A percentile compares a stretch with the other conserved stretches of the same genome.
These are phyloP conservation scores for Anadara kagoshimensis DNA, from an alignment of 1,140 invertebrate genomes.

Conservation along the genomic window DNA sequence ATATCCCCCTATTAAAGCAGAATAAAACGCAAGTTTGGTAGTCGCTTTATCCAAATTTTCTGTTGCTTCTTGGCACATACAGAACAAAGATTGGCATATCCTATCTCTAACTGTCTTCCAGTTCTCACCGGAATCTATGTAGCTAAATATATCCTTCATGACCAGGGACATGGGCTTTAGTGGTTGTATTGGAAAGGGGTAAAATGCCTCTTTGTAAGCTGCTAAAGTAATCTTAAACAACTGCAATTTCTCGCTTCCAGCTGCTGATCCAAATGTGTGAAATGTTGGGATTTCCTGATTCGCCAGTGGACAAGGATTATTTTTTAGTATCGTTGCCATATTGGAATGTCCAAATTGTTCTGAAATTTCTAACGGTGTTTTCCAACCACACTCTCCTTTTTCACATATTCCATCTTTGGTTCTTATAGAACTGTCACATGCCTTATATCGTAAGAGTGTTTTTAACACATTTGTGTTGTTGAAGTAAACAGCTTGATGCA, in stretches of 20 bases:
- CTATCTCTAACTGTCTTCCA: constrained; percentile 18
- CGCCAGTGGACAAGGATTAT: not conserved
- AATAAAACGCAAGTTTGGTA: constrained; percentile 19
- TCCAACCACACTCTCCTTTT: not conserved
- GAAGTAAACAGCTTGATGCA: constrained; percentile 17
- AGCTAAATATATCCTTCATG: constrained; percentile 12
- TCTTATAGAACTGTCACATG: not conserved
- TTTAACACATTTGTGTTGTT: not conserved
- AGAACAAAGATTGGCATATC: constrained; percentile 13
- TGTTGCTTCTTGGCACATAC: constrained; percentile 10
- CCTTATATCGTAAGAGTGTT: constrained; percentile 4
- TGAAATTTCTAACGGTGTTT: constrained; percentile 20
- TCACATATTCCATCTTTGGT: constrained; percentile 17
- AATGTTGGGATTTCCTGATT: constrained; percentile 24
- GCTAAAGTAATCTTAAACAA: constrained; percentile 20
- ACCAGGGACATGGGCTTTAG: not conserved
- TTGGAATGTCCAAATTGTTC: constrained; percentile 4
- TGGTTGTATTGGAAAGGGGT: constrained; percentile 1
- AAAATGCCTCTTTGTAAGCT: constrained; percentile 23
- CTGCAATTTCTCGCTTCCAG: too few species aligned
- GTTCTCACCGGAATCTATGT: not conserved
- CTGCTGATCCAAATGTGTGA: not conserved
- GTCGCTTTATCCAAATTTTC: not conserved
- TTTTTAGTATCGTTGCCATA: constrained; percentile 1
- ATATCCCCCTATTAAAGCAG: constrained; percentile 16